phyloP scores from a whole-genome alignment of 1,140 invertebrate genomes.

The Panulirus ornatus region DNA sequence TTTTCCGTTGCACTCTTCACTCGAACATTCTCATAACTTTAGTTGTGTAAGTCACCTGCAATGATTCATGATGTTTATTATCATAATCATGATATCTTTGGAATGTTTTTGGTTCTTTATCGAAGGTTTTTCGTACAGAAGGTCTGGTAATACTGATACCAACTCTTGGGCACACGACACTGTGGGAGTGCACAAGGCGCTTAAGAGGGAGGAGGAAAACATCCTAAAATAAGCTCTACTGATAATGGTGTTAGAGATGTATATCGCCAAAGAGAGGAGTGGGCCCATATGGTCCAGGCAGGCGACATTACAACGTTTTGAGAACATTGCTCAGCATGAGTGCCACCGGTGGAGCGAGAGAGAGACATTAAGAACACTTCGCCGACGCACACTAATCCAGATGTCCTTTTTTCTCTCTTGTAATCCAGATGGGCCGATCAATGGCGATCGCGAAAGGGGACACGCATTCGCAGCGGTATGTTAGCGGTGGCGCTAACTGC shows the following conservation, averaged over 20 bases:
- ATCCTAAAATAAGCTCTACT: conserved; percentile 46
- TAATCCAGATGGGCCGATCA: conserved; percentile 15
- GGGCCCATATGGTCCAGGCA: conserved; percentile 32
- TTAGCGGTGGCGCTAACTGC: not conserved
- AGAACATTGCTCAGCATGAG: conserved; percentile 37
- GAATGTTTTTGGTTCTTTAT: not conserved
- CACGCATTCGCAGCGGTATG: not conserved
- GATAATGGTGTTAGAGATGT: conserved; percentile 23
- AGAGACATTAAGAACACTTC: conserved; percentile 63
- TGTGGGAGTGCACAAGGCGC: conserved; percentile 22
- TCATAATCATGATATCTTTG: not conserved
- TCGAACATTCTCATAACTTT: not conserved
- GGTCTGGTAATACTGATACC: conserved; percentile 44
- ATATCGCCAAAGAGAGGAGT: not conserved
- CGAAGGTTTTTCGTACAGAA: not conserved
- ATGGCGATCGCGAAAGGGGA: not conserved
- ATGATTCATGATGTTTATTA: not conserved
- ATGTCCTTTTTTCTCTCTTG: conserved; percentile 34
- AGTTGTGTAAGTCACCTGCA: too few species aligned
- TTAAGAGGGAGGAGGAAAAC: conserved; percentile 22
- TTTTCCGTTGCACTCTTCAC: not conserved
- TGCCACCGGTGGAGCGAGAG: conserved; percentile 44
- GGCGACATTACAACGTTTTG: conserved; percentile 19
- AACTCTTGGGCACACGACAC: conserved; percentile 63
- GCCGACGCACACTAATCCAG: conserved; percentile 52